Evolutionary conservation across 1,140 invertebrate species (phyloP), one percentile per base, ranked within the genome.

Genomic region (Papilio xuthus): DNA sequence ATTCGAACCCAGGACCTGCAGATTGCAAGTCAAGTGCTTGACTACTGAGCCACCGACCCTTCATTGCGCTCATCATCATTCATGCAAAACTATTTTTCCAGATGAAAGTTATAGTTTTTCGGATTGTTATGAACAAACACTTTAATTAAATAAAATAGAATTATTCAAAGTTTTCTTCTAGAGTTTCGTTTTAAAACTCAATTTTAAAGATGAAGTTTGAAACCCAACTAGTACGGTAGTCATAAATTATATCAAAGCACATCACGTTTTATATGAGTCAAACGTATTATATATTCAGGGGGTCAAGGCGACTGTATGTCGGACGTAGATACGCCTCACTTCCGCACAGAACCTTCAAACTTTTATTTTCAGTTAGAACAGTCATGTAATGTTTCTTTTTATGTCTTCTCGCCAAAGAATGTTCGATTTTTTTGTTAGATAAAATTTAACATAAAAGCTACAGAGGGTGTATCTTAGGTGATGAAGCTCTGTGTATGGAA

Each of bases 241-340:
- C 6, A 6, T 53, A 53, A 53, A 28, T 67, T 28, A 32, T 28
- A 32, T 28, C n/a, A 67, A 28, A 15, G 13, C 60, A 28, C 60
- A 7, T 67, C 60, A 67, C 60, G 60, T 67, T 67, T 18, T 67
- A 26, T 26, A 67, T 67, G 26, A 63, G 60, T 67, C 53, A 56
- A 56, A 56, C 23, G 12, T 28, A 67, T 67, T 67, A 67, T 67
- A 26, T 67, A 67, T 67, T 67, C 60, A 28, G 12, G 26, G 9
- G 60, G 60, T 67, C 26, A 67, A 67, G 23, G 60, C 4, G 47
- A 13, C 47, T 13, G 26, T 28, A 15, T 13, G 12, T 15, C 26
- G 26, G 26, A 67, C 26, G 26, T 26, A 32, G 60, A 67, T 32
- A 32, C 12, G 60, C 60, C 60, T 28, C 13, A 32, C 26, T 67